These are phyloP conservation scores for Rhinolophus ferrumequinum DNA, from an alignment of 2,113 vertebrate genomes.

Conservation along the genomic window DNA sequence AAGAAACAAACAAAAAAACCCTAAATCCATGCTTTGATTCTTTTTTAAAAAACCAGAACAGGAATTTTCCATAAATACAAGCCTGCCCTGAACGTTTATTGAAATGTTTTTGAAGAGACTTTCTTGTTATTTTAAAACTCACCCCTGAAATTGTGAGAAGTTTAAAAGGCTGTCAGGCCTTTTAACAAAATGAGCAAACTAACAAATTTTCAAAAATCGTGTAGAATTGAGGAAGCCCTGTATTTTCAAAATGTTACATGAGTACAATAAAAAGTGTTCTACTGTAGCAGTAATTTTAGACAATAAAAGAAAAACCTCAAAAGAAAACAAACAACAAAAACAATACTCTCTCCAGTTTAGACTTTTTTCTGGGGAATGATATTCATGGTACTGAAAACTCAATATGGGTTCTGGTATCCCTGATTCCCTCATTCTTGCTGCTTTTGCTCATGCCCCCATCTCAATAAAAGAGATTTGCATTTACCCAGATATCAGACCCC, in stretches of 20 bases:
- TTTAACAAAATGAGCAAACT: neutral
- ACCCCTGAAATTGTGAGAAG: neutral
- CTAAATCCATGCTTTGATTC: neutral
- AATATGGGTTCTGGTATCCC: neutral
- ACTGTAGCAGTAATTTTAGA: neutral
- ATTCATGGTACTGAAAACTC: neutral
- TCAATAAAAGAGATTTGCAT: neutral
- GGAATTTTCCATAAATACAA: conserved; percentile 1
- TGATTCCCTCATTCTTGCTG: neutral
- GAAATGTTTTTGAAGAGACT: neutral
- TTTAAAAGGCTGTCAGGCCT: neutral
- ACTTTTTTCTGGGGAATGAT: neutral
- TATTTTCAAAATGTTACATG: conserved; percentile 23
- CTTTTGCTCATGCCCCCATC: neutral
- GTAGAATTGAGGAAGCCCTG: neutral
- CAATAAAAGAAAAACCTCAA: too few species aligned
- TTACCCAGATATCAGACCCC: neutral
- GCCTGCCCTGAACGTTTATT: neutral
- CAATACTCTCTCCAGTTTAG: neutral
- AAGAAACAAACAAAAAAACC: neutral
- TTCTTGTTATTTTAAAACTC: neutral
- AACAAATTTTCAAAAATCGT: neutral
- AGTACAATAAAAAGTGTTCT: neutral
- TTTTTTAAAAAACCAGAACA: neutral
- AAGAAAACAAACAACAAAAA: neutral